Evolutionary conservation across 2,797 vertebrate species (phyloP).

Genomic region (Myotis vivesi): DNA sequence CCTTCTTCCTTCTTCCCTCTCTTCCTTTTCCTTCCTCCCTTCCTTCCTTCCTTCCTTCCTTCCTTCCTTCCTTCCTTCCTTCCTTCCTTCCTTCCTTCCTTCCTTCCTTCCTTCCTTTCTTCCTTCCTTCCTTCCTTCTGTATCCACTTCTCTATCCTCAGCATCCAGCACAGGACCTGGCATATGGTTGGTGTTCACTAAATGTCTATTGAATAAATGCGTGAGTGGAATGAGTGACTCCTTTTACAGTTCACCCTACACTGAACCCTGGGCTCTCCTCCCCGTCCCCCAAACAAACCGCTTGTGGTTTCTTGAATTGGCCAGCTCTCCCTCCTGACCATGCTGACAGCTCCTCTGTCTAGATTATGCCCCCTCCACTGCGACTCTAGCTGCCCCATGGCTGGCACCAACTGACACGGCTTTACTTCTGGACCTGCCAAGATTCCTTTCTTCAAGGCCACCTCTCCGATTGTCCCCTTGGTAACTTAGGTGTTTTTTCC

Average conservation of each 20-base stretch:
- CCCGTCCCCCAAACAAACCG: background rate
- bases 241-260: background rate
- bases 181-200: background rate
- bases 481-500: background rate
- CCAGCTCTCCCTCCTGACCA: rapidly evolving
- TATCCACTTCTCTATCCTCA: background rate
- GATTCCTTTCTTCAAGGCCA: background rate
- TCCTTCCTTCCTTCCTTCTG: rapidly evolving
- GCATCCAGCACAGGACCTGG: too few species aligned
- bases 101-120: background rate
- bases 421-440: background rate
- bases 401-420: background rate
- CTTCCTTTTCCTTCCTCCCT: too few species aligned
- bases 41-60: background rate
- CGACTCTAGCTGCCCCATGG: background rate
- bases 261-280: background rate
- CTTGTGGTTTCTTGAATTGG: background rate
- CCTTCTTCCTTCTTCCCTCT: background rate
- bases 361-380: background rate
- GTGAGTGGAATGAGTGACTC: background rate
- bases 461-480: background rate
- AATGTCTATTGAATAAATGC: background rate
- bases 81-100: background rate
- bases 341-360: background rate
- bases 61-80: background rate